Evolutionary conservation across 2,113 vertebrate genomes (phyloP), one percentile per base, ranked within the genome.

Genomic region (Bujurquina vittata): DNA sequence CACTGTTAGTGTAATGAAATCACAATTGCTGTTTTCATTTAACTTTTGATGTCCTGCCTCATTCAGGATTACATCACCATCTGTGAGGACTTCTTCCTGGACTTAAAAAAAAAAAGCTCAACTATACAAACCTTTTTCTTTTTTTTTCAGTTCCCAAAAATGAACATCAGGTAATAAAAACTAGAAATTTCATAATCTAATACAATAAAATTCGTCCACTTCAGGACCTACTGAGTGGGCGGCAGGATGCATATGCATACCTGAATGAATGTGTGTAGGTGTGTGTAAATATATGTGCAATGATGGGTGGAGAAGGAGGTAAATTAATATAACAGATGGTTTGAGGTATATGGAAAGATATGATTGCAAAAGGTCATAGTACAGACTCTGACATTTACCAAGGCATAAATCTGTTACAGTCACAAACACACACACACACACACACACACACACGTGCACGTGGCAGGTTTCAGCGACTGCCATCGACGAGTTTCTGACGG

Each of bases 351-450:
- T 79, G 73, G 82, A 56, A 12, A 82, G 78, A 83, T 87, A 87
- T 87, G 35, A 90, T 88, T 87, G 59, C 35, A 37, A 93, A 92
- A 93, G 91, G 90, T 92, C 90, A 93, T 62, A 84, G 79, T 80
- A 80, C 59, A 75, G 75, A 54, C 37, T 61, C 57, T 93, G 91
- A 92, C 93, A 92, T 94, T 93, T 93, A 87, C 76, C 18, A 5
- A 82, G 59, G 58, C 81, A 79, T 78, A 59, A 84, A 72, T 88
- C 40, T 74, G 87, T 85, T 83, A 49, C 46, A 74, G 63, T 20
- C 55, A 62, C 29, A 35, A 56, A 72, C 72, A 49, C 55, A 74
- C n/a, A n/a, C 83, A 85, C 75, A 72, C 72, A 49, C 55, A 74
- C n/a, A n/a, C 83, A 85, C 75, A 84, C 49, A 3, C 26, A 58